These are phyloP conservation scores for Drosophila conformis DNA, from an alignment of 2,888 invertebrate genomes.

Conservation along the genomic window DNA sequence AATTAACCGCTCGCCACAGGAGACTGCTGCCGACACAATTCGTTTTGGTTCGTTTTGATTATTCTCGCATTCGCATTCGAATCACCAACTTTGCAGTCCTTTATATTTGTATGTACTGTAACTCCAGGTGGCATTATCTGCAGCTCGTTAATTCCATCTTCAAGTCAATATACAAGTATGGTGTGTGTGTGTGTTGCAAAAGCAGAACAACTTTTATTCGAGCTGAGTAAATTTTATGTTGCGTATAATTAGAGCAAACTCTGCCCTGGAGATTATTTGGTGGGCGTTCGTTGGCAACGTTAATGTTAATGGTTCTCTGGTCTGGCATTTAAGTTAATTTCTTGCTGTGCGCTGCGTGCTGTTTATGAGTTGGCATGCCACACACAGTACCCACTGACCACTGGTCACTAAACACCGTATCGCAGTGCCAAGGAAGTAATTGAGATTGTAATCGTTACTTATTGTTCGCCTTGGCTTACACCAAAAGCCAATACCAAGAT, in stretches of 20 bases:
- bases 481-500: constrained; percentile 27
- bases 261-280: constrained; percentile 71
- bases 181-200: neutral
- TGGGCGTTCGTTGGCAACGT: constrained; percentile 25
- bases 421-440: constrained; percentile 62
- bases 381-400: constrained; percentile 9
- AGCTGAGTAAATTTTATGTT: constrained; percentile 77
- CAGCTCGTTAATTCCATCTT: constrained; percentile 48
- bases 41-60: constrained; percentile 35
- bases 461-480: constrained; percentile 60
- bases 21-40: constrained; percentile 26
- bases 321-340: constrained; percentile 72
- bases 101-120: constrained; percentile 5
- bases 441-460: constrained; percentile 82
- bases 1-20: constrained; percentile 21
- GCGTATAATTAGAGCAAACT: constrained; percentile 79
- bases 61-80: neutral
- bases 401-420: constrained; percentile 31
- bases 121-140: constrained; percentile 54
- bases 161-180: constrained; percentile 63
- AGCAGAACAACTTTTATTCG: constrained; percentile 40
- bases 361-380: constrained; percentile 66
- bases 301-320: constrained; percentile 9
- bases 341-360: constrained; percentile 47
- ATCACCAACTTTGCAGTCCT: neutral